Base-by-base conservation (phyloP, 2,888 invertebrate species). In the Temnothorax rugatulus region DNA sequence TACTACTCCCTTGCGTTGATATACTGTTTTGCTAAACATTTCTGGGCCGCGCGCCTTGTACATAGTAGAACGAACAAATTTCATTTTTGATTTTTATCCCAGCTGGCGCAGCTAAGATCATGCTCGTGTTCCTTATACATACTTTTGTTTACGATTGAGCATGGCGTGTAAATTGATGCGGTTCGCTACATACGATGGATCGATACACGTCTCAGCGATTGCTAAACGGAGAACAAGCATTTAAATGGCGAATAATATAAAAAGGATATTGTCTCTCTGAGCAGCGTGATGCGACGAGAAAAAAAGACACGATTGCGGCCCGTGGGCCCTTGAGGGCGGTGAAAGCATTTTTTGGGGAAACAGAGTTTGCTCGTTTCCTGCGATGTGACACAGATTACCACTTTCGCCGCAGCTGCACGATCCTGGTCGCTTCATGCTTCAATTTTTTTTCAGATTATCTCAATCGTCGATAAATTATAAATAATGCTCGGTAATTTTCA, bases 281-380 rank as follows among this genome's bases (percentile, higher is more conserved):
- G 68, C 82, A 61, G 18, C 59, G 41, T 75, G 63, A 82, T 82
- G 63, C 82, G 66, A 61, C 47, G 66, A 81, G 73, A 69, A 71
- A 52, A 68, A 44, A 68, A 75, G 61, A 29, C 59, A 84, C 41
- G 77, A 87, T 76, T 77, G 52, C 81, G 57, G 73, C 75, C 68
- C 66, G 74, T 47, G 61, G 74, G 82, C 74, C 69, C 75, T 84
- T 83, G 88, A 90, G 79, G 75, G 82, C 66, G 84, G 64, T 73
- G 79, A 79, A 73, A 64, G 68, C 86, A 71, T 87, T 88, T 92
- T 92, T 92, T 88, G 92, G 92, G 92, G 89, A 92, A 92, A 91
- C 89, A 87, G 91, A 88, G 91, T 92, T 92, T 92, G 87, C 89
- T 88, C 79, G 79, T 81, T 85, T 88, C 86, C 85, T 79, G 25